Evolutionary conservation across 2,888 invertebrate genomes (phyloP), one percentile per base, ranked within the genome.

Genomic region (Marronus borbonicus): DNA sequence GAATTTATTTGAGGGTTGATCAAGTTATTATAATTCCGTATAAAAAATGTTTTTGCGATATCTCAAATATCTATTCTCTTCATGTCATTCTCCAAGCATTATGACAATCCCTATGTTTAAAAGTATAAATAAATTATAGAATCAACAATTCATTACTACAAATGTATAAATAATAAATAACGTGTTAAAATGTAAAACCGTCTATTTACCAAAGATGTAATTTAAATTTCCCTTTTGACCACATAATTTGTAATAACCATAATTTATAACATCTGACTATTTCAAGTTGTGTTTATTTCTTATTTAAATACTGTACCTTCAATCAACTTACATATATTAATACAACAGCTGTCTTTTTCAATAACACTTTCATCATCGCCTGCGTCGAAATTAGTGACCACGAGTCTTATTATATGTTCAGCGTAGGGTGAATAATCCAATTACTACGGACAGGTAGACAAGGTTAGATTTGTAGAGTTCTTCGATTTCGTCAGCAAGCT

Each of bases 381-480:
- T 12, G 28, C 20, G 50, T 20, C 17, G 28, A 50, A 68, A 24
- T 68, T 50, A 50, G 68, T 68, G 28, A 50, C 68, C 24, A 68
- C 50, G 28, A 62, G 14, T 50, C 49, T 68, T 50, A 68, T 50
- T 50, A 68, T 50, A 50, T 50, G 68, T 50, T 50, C 28, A 50
- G 39, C 20, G 68, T 28, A 28, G 68, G 28, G 24, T 50, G 49
- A 28, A 68, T 68, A 24, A 68, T 68, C 68, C 68, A 68, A 68
- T 68, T 68, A 68, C n/a, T 68, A 50, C 28, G 28, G 28, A 50
- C 68, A 68, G 68, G 50, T 68, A 50, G 68, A 68, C 50, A 68
- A 68, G 49, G 50, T 50, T 68, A 20, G 24, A 28, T 68, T 50
- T 68, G 28, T 68, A 50, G 31, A 36, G 68, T 24, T 50, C 24